Conservation (phyloP, 2,113 vertebrate genomes). For the Progne subis region DNA sequence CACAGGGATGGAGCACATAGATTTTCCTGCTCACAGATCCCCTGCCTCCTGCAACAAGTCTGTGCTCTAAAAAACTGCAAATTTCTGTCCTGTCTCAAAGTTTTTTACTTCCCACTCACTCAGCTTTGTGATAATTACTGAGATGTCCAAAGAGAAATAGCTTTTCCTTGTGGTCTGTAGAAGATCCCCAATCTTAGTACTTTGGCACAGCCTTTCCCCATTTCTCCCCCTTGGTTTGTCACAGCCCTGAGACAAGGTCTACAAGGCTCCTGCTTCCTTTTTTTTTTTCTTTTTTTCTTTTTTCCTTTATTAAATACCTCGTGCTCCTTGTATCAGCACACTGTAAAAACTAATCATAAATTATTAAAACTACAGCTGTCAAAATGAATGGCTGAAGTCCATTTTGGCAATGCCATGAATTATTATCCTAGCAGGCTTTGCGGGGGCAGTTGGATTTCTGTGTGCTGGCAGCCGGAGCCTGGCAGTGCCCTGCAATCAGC, state of each 20-base stretch:
- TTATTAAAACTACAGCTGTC: constrained; percentile 57
- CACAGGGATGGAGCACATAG: not conserved
- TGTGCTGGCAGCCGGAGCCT: not conserved
- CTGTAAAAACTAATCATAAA: constrained; percentile 16
- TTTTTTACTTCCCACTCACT: not conserved
- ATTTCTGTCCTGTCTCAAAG: not conserved
- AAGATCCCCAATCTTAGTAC: not conserved
- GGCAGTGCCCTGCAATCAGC: constrained; percentile 17
- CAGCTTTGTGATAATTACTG: not conserved
- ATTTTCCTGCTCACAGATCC: not conserved
- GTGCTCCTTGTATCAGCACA: not conserved
- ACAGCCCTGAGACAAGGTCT: not conserved
- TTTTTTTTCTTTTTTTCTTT: not conserved
- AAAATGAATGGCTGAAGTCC: constrained; percentile 15
- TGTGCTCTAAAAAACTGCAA: not conserved
- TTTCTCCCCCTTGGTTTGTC: not conserved
- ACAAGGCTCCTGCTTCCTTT: not conserved
- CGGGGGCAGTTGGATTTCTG: not conserved
- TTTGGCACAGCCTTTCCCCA: not conserved
- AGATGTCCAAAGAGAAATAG: not conserved
- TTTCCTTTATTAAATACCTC: not conserved
- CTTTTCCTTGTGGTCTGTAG: not conserved
- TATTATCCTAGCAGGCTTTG: not conserved
- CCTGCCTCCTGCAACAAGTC: not conserved
- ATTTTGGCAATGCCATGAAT: not conserved